phyloP scores from a whole-genome alignment of 2,113 vertebrate genomes.

The Microtus montanus region DNA sequence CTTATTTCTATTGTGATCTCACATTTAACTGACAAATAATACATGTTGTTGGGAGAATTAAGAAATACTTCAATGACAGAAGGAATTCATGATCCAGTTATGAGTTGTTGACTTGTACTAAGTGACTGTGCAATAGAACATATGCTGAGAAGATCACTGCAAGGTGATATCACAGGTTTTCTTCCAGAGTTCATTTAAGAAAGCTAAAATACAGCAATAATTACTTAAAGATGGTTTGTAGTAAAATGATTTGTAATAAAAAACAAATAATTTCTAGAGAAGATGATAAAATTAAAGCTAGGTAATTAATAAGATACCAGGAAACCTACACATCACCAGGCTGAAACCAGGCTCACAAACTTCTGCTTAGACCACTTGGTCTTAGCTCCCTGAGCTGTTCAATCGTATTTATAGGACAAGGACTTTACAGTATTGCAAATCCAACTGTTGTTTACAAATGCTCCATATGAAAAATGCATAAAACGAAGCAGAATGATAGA shows the following conservation, averaged over 20 bases:
- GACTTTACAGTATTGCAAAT: not conserved
- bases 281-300: not conserved
- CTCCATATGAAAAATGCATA: not conserved
- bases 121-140: not conserved
- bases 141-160: not conserved
- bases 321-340: not conserved
- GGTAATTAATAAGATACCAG: not conserved
- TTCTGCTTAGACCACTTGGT: not conserved
- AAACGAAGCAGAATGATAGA: not conserved
- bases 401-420: not conserved
- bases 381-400: not conserved
- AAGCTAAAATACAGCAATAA: not conserved
- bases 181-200: not conserved
- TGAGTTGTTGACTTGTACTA: not conserved
- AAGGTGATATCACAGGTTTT: not conserved
- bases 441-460: not conserved
- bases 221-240: not conserved
- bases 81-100: not conserved
- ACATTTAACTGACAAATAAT: constrained; percentile 18
- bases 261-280: constrained; percentile 6
- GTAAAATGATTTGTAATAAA: not conserved
- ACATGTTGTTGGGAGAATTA: not conserved
- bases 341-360: not conserved
- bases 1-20: not conserved
- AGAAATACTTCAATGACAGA: not conserved